phyloP scores from a whole-genome alignment of 2,113 vertebrate species.

The Coptodon bakossiorum region DNA sequence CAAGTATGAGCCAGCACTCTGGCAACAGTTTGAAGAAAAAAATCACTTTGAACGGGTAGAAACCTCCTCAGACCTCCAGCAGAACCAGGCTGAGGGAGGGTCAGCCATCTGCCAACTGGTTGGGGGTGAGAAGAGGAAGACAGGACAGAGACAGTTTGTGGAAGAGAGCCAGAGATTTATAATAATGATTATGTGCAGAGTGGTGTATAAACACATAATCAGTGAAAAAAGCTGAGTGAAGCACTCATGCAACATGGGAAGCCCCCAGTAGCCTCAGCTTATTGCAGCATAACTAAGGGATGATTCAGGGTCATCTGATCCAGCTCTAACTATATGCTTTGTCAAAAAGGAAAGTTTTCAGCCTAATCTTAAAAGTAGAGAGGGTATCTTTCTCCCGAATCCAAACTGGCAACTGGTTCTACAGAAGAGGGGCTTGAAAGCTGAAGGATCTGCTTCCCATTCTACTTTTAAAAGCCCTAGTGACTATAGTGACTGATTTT shows the following conservation, averaged over 20 bases:
- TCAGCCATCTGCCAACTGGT: neutral
- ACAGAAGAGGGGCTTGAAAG: neutral
- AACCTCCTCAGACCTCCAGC: neutral
- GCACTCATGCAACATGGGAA: neutral
- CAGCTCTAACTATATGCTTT: neutral
- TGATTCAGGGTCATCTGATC: neutral
- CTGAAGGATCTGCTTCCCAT: neutral
- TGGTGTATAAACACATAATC: neutral
- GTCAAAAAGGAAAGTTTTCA: neutral
- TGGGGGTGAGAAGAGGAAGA: neutral
- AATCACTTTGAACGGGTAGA: neutral
- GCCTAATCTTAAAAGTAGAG: neutral
- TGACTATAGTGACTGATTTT: neutral
- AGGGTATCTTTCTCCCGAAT: neutral
- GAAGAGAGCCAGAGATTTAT: neutral
- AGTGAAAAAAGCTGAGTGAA: neutral
- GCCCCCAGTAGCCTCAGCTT: neutral
- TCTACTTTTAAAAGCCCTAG: neutral
- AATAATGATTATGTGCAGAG: neutral
- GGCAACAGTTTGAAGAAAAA: too few relatives aligned
- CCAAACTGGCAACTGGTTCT: neutral
- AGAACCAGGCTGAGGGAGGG: neutral
- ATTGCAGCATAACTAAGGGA: neutral
- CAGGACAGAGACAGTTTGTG: neutral
- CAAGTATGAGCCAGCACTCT: neutral